Conservation (phyloP, 2,888 invertebrate genomes). For the Griposia aprilina region DNA sequence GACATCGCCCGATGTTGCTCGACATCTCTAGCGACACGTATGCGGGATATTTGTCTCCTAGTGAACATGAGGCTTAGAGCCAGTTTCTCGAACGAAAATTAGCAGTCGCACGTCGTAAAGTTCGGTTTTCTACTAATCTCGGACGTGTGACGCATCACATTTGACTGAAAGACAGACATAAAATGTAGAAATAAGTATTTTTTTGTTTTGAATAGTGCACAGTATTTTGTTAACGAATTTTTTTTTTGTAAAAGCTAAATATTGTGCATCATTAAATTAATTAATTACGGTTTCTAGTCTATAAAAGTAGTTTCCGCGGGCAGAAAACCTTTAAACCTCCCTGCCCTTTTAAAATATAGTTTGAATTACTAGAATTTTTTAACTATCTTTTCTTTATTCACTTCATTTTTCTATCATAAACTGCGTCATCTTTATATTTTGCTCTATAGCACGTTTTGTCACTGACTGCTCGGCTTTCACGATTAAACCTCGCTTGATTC, state of each 20-base stretch:
- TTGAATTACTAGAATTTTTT: slow-evolving; percentile 20
- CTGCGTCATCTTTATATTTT: slow-evolving; percentile 68
- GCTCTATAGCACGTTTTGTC: slow-evolving; percentile 71
- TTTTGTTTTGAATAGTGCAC: slow-evolving; percentile 14
- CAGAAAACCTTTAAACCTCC: slow-evolving; percentile 12
- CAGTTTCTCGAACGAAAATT: neutral
- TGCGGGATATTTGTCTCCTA: neutral
- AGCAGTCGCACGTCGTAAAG: neutral
- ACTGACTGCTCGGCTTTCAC: slow-evolving; percentile 71
- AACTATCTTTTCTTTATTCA: slow-evolving; percentile 45
- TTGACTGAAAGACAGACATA: slow-evolving; percentile 35
- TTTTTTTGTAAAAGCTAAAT: neutral
- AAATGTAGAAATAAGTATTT: slow-evolving; percentile 19
- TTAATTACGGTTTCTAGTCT: slow-evolving; percentile 32
- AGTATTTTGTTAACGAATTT: neutral
- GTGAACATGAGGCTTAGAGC: slow-evolving; percentile 7
- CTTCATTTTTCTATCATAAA: slow-evolving; percentile 56
- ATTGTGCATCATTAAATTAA: slow-evolving; percentile 24
- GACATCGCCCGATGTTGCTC: neutral
- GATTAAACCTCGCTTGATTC: slow-evolving; percentile 65
- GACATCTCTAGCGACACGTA: neutral
- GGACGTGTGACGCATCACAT: slow-evolving; percentile 16
- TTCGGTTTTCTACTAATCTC: neutral
- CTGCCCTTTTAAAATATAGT: slow-evolving; percentile 3
- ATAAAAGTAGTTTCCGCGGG: slow-evolving; percentile 24